Percentiles rank a stretch among this genome's conserved stretches.
These are phyloP conservation scores for Notothenia rossii DNA, from an alignment of 2,113 vertebrate genomes.

Conservation along the genomic window DNA sequence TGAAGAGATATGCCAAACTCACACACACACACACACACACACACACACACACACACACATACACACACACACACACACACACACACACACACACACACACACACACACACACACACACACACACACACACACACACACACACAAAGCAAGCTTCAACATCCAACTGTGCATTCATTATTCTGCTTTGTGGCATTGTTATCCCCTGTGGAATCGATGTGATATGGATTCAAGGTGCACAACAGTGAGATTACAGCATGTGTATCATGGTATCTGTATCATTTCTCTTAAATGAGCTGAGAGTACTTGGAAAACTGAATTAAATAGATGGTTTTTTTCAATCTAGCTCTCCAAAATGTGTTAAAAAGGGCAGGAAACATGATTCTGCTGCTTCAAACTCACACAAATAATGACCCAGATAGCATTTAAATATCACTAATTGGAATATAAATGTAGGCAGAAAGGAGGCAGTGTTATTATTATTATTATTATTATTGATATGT, in stretches of 20 bases:
- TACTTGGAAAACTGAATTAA: no score
- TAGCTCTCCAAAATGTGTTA: conserved; percentile 5
- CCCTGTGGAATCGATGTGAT: conserved; percentile 25
- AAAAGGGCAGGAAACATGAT: neutral
- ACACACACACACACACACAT: conserved; percentile 15
- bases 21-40: neutral
- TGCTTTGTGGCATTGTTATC: conserved; percentile 13
- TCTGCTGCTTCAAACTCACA: conserved; percentile 15
- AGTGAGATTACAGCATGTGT: conserved; percentile 15
- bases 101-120: neutral
- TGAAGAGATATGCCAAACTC: conserved; percentile 15
- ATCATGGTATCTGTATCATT: conserved; percentile 19
- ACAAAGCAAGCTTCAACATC: conserved; percentile 10
- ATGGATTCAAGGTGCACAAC: conserved; percentile 20
- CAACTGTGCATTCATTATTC: conserved; percentile 38
- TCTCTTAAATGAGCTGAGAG: no score
- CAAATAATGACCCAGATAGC: conserved; percentile 41
- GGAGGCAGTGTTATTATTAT: neutral
- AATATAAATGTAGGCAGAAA: neutral
- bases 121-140: conserved; percentile 2
- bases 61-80: conserved; percentile 19
- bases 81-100: neutral
- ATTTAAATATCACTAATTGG: conserved; percentile 41
- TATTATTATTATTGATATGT: no score
- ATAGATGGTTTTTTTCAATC: neutral